These are phyloP conservation scores for Amphimedon queenslandica DNA, from an alignment of 37 sponge, comb jelly and placozoan species.

Conservation along the genomic window DNA sequence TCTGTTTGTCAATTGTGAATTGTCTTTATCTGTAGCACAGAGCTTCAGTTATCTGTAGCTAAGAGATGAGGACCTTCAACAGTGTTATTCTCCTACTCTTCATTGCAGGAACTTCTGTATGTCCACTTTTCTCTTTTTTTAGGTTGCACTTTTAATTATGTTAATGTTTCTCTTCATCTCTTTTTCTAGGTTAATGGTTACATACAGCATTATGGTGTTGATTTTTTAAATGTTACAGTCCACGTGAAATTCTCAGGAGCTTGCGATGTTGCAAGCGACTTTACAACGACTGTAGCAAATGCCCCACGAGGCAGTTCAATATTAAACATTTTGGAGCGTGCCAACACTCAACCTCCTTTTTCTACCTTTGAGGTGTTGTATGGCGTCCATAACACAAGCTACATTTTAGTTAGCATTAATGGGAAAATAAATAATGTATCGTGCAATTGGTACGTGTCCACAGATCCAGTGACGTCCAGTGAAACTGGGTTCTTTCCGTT, in stretches of 20 bases:
- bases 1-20: no score
- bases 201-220: no score
- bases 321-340: neutral
- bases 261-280: neutral
- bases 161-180: no score
- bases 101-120: no score
- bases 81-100: no score
- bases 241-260: neutral
- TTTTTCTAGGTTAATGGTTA: no score
- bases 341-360: neutral
- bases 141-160: no score
- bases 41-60: no score
- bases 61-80: no score
- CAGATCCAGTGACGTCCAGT: neutral
- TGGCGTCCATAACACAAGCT: neutral
- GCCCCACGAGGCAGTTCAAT: neutral
- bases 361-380: neutral
- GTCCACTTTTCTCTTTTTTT: no score
- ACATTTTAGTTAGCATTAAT: neutral
- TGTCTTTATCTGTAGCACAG: no score
- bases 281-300: neutral
- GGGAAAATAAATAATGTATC: neutral
- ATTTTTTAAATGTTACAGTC: neutral
- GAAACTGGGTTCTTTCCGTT: neutral
- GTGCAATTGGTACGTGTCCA: neutral